These are phyloP conservation scores for Acleris sparsana DNA, from an alignment of 2,888 invertebrate species.

Conservation along the genomic window DNA sequence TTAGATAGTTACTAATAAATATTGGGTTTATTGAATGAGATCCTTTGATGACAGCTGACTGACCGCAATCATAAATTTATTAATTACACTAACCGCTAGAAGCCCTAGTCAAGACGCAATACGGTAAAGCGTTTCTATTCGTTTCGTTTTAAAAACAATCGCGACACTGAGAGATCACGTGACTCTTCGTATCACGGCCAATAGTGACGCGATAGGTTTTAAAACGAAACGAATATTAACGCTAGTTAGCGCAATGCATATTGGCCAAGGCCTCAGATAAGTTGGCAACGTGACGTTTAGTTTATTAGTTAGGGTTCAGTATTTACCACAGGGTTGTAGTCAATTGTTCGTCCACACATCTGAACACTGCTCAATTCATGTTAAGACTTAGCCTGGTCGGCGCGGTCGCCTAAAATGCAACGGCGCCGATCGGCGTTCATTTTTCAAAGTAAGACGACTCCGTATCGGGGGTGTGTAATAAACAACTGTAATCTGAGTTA, in stretches of 20 bases:
- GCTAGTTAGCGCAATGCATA: too few relatives aligned
- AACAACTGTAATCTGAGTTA: conserved; percentile 34
- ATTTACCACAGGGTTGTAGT: conserved; percentile 75
- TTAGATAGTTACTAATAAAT: neutral
- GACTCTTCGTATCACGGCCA: too few relatives aligned
- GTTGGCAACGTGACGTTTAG: conserved; percentile 37
- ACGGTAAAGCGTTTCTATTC: too few relatives aligned
- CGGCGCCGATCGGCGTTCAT: conserved; percentile 42
- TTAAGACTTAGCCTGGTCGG: conserved; percentile 68
- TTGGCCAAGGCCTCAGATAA: neutral
- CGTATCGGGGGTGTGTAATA: conserved; percentile 19
- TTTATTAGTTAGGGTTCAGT: conserved; percentile 72
- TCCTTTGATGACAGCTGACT: neutral
- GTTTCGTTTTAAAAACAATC: too few relatives aligned
- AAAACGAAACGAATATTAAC: too few relatives aligned
- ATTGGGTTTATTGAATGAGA: neutral
- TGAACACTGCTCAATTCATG: conserved; percentile 78
- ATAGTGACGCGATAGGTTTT: too few relatives aligned
- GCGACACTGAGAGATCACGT: too few relatives aligned
- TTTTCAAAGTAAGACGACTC: conserved; percentile 39
- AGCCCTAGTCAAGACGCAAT: too few relatives aligned
- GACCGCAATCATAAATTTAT: neutral
- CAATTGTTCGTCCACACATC: conserved; percentile 79
- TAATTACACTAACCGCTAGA: neutral
- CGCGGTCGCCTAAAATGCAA: conserved; percentile 64